phyloP scores from a whole-genome alignment of 2,888 invertebrate species.

The Brenthis daphne region DNA sequence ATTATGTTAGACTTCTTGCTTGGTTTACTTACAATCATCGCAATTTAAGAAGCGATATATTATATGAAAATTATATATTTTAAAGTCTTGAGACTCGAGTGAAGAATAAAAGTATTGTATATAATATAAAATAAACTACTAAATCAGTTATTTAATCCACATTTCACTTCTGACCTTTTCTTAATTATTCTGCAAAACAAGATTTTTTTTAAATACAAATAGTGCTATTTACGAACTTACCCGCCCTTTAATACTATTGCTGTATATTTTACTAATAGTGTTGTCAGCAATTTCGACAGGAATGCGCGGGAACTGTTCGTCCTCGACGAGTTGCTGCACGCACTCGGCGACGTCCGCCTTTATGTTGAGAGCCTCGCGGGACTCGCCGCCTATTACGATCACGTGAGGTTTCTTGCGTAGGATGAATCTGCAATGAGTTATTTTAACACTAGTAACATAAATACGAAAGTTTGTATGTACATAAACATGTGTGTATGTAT shows the following conservation, averaged over 20 bases:
- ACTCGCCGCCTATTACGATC: conserved; percentile 95
- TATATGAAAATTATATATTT: neutral
- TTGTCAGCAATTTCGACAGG: conserved; percentile 96
- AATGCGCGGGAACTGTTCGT: conserved; percentile 93
- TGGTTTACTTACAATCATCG: neutral
- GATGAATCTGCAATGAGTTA: conserved; percentile 86
- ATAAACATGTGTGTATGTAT: too few species aligned
- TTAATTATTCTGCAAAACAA: too few species aligned
- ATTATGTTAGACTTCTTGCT: neutral
- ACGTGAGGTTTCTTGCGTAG: conserved; percentile 96
- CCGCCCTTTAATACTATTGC: conserved; percentile 93
- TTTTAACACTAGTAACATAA: too few species aligned
- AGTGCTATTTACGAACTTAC: conserved; percentile 55
- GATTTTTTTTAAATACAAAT: neutral
- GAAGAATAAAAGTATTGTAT: neutral
- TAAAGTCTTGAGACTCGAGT: neutral
- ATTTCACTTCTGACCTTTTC: too few species aligned
- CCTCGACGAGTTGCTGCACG: conserved; percentile 87
- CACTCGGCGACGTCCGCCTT: conserved; percentile 89
- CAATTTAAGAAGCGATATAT: neutral
- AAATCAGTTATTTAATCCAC: too few species aligned
- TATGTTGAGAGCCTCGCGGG: conserved; percentile 91
- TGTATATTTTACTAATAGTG: conserved; percentile 95
- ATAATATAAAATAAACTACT: neutral
- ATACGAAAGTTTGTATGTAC: too few species aligned